These are phyloP conservation scores for Uloborus plumipes DNA, from an alignment of 2,888 invertebrate genomes.

Conservation along the genomic window DNA sequence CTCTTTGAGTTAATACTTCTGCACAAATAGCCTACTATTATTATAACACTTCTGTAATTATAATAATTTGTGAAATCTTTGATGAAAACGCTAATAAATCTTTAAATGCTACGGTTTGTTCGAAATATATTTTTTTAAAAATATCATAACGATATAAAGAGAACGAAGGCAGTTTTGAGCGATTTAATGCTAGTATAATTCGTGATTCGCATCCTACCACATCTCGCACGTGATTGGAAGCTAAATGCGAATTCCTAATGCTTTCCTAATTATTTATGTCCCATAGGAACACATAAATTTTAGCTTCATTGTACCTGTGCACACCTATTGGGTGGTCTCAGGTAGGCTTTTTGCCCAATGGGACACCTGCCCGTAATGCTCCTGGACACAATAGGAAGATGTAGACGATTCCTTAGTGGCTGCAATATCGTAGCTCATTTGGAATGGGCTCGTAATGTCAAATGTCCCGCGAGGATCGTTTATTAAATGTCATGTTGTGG, in stretches of 20 bases:
- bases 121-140: no score
- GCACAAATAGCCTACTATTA: no score
- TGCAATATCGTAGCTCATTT: slow-evolving; percentile 14
- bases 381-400: slow-evolving; percentile 53
- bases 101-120: no score
- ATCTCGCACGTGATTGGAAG: slow-evolving; percentile 25
- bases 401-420: slow-evolving; percentile 17
- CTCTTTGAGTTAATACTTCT: no score
- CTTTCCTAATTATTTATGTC: slow-evolving; percentile 58
- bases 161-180: no score
- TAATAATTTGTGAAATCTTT: no score
- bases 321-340: slow-evolving; percentile 62
- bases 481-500: not conserved
- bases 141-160: no score
- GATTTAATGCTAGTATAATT: no score
- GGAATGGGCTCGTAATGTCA: slow-evolving; percentile 21
- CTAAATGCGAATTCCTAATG: slow-evolving; percentile 36
- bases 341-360: slow-evolving; percentile 38
- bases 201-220: slow-evolving; percentile 1
- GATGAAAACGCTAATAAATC: no score
- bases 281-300: slow-evolving; percentile 14
- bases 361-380: slow-evolving; percentile 19
- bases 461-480: not conserved
- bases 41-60: no score
- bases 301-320: slow-evolving; percentile 52